Conservation (phyloP, 2,113 vertebrate genomes). For the Rana temporaria region DNA sequence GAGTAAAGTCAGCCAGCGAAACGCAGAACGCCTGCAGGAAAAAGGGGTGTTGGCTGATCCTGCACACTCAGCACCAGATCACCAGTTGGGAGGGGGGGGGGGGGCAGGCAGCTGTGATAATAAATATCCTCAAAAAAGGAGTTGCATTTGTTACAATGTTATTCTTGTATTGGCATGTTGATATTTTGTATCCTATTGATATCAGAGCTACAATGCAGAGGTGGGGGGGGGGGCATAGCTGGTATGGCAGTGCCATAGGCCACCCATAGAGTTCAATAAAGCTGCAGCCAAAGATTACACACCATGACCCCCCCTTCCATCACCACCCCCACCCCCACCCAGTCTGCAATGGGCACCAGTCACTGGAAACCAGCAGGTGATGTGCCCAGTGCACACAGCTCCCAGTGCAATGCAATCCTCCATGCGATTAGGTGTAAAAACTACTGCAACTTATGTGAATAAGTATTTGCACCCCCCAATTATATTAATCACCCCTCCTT, state of each 20-base stretch:
- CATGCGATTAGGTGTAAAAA: too few species aligned
- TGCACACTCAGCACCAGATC: not conserved
- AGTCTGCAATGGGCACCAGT: not conserved
- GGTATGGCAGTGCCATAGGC: not conserved
- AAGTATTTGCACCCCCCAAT: not conserved
- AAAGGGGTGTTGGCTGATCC: slow-evolving; percentile 31
- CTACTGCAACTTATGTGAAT: not conserved
- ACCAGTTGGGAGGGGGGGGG: not conserved
- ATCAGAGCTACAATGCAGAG: not conserved
- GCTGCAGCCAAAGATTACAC: not conserved
- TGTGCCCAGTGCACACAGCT: not conserved
- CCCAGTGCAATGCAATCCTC: not conserved
- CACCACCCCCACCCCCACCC: not conserved
- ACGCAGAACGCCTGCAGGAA: slow-evolving; percentile 38
- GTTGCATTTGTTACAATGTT: not conserved
- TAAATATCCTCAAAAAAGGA: not conserved
- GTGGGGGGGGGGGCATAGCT: too few species aligned
- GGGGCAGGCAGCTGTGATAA: not conserved
- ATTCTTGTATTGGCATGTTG: too few species aligned
- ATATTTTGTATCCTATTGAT: too few species aligned
- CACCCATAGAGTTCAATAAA: not conserved
- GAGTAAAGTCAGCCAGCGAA: not conserved
- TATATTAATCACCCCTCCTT: not conserved
- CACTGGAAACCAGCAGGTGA: not conserved
- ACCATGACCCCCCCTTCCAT: not conserved